Percentiles rank a stretch among this genome's conserved stretches.
phyloP scores from a whole-genome alignment of 2,888 invertebrate genomes.

The Desoria tigrina region DNA sequence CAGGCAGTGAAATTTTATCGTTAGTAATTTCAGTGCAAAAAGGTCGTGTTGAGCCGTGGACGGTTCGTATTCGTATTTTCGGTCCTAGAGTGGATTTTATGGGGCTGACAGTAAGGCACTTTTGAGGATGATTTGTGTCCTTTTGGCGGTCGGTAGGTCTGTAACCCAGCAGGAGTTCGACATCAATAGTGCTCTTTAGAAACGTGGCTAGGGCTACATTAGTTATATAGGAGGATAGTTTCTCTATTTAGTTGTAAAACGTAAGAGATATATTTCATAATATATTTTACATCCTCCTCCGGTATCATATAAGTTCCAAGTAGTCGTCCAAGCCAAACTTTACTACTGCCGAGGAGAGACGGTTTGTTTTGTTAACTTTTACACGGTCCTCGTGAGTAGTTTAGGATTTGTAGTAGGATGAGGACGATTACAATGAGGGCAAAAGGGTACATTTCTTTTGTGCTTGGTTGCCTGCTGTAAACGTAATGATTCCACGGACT shows the following conservation, averaged over 20 bases:
- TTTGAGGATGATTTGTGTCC: constrained; percentile 54
- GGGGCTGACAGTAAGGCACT: constrained; percentile 53
- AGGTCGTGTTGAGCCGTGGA: constrained; percentile 24
- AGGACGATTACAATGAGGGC: neutral
- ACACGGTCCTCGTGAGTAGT: neutral
- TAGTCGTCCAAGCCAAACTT: too few species aligned
- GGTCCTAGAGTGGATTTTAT: constrained; percentile 48
- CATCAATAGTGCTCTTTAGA: constrained; percentile 48
- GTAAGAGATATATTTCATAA: neutral
- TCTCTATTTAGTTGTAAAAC: neutral
- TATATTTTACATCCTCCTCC: too few species aligned
- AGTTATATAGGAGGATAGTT: neutral
- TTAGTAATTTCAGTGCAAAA: constrained; percentile 26
- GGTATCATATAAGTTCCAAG: too few species aligned
- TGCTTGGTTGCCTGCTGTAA: too few species aligned
- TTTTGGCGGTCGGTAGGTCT: constrained; percentile 54
- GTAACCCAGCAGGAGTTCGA: constrained; percentile 54
- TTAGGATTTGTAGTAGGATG: neutral
- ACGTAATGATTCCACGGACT: neutral
- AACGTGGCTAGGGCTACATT: constrained; percentile 4
- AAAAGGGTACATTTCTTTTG: constrained; percentile 2
- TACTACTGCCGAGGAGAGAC: neutral
- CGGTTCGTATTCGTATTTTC: constrained; percentile 28
- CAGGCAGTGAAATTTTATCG: constrained; percentile 23
- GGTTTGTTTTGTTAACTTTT: constrained; percentile 20